Evolutionary conservation across 2,113 vertebrate genomes (phyloP).

Genomic region (Festucalex cinctus): DNA sequence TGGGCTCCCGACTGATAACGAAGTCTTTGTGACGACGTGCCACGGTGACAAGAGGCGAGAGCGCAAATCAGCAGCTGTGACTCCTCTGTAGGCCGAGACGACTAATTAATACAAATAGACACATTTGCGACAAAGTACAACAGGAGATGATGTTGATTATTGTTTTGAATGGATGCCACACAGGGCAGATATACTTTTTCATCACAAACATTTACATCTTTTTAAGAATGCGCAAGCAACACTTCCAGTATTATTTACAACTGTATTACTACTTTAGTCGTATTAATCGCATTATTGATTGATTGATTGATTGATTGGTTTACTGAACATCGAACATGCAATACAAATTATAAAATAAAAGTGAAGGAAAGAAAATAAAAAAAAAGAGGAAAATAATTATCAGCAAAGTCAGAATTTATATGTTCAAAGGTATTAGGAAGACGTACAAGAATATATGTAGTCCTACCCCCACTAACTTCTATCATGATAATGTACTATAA

Average conservation of each 20-base stretch:
- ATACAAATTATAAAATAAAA: no score
- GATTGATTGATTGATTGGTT: no score
- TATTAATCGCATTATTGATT: no score
- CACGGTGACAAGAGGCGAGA: conserved; percentile 30
- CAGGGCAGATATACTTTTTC: not conserved
- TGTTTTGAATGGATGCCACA: not conserved
- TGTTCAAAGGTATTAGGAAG: no score
- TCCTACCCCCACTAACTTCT: no score
- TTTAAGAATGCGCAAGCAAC: not conserved
- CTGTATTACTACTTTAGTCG: not conserved
- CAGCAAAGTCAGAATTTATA: no score
- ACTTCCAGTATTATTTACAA: not conserved
- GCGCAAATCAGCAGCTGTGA: conserved; percentile 32
- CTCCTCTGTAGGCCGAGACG: conserved; percentile 14
- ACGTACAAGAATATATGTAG: no score
- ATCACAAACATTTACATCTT: not conserved
- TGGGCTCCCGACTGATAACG: conserved; percentile 44
- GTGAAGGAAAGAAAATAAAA: no score
- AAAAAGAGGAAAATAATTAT: no score
- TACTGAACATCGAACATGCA: no score
- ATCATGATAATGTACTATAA: no score
- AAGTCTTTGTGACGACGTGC: conserved; percentile 15
- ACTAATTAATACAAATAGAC: conserved; percentile 30
- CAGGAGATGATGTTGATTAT: conserved; percentile 27
- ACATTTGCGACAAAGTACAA: conserved; percentile 13